These are phyloP conservation scores for Sisyra nigra DNA, from an alignment of 2,888 invertebrate species.

Conservation along the genomic window DNA sequence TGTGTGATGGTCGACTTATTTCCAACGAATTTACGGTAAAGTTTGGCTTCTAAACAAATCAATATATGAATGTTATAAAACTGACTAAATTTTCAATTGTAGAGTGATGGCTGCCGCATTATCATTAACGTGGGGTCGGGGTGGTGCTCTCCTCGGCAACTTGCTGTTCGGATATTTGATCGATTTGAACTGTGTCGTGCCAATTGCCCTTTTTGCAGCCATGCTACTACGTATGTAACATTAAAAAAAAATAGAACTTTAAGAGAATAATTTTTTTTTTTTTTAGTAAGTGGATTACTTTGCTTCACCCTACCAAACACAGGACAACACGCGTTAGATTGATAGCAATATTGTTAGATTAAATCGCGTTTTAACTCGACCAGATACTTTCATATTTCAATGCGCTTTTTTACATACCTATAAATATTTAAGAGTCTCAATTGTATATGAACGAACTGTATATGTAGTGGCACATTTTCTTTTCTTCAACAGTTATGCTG, in stretches of 20 bases:
- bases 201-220: slow-evolving; percentile 54
- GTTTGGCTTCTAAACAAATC: neutral
- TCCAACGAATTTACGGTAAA: slow-evolving; percentile 65
- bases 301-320: slow-evolving; percentile 62
- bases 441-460: neutral
- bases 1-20: slow-evolving; percentile 69
- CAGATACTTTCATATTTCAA: no score
- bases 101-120: slow-evolving; percentile 74
- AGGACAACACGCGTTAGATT: slow-evolving; percentile 55
- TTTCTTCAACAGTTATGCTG: no score
- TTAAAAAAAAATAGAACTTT: slow-evolving; percentile 5
- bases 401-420: no score
- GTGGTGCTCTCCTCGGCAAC: slow-evolving; percentile 61
- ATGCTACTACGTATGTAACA: slow-evolving; percentile 53
- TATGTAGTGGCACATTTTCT: no score
- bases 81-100: neutral
- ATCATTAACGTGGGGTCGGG: slow-evolving; percentile 61
- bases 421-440: neutral
- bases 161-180: slow-evolving; percentile 63
- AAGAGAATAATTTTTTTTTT: slow-evolving; percentile 2
- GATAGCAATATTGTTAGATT: slow-evolving; percentile 14
- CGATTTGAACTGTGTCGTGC: slow-evolving; percentile 61
- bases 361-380: no score
- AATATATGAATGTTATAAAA: neutral
- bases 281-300: slow-evolving; percentile 54